Evolutionary conservation across 2,797 vertebrate species (phyloP).

Genomic region (Ceryle rudis): DNA sequence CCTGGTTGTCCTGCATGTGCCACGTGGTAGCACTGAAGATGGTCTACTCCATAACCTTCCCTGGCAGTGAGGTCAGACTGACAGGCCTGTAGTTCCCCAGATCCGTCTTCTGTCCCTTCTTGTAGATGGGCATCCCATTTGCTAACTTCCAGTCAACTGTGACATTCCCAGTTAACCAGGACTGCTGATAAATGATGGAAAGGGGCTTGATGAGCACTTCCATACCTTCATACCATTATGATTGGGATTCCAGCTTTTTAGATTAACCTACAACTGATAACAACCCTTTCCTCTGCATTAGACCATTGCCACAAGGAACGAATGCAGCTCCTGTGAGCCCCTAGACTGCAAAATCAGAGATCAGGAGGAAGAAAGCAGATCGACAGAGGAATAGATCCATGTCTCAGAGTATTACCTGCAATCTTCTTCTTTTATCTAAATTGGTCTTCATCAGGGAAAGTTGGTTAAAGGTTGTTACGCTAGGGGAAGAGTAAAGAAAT

Average conservation of each 20-base stretch:
- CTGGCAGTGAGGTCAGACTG: too few relatives aligned
- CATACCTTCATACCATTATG: neutral
- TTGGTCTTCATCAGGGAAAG: neutral
- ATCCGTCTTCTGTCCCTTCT: too few relatives aligned
- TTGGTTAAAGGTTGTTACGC: neutral
- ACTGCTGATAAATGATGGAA: neutral
- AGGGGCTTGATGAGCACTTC: neutral
- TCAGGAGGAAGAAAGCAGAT: neutral
- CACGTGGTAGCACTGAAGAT: too few relatives aligned
- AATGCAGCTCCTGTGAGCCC: neutral
- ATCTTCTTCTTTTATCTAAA: neutral
- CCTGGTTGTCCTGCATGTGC: too few relatives aligned
- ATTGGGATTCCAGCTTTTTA: neutral
- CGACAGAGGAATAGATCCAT: neutral
- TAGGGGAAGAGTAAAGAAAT: neutral
- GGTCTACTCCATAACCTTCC: too few relatives aligned
- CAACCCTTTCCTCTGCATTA: neutral
- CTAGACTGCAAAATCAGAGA: neutral
- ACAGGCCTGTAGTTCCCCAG: too few relatives aligned
- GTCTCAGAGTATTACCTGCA: neutral
- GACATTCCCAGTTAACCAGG: neutral
- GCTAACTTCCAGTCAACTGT: neutral
- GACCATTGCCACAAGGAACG: neutral
- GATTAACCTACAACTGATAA: neutral
- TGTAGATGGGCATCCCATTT: neutral